Evolutionary conservation across 1,140 invertebrate genomes (phyloP), one percentile per base, ranked within the genome.

Genomic region (Drosophila mojavensis): DNA sequence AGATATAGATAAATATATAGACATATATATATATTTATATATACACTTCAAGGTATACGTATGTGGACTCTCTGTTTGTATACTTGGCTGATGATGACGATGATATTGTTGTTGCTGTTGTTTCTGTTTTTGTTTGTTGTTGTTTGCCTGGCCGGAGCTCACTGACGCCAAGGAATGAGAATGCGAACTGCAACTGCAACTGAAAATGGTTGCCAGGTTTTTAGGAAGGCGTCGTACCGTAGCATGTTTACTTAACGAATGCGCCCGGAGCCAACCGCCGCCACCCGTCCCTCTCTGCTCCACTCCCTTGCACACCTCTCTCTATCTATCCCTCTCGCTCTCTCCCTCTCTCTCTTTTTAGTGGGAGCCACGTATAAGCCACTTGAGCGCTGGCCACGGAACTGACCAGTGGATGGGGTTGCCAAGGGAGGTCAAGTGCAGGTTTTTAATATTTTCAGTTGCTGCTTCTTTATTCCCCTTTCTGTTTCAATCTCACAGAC

Each of bases 171-270:
- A 13, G 72, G 75, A 63, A 75, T 86, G 83, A 62, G 80, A 76
- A 86, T 69, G 58, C 47, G 24, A 67, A 73, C 63, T 60, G 63
- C 62, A 41, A 68, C 65, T 60, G 56, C 58, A 48, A 66, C 63
- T 51, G 53, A 53, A 53, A 30, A 55, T 24, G 45, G 54, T 43
- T 53, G 72, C 75, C 70, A 75, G 83, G 76, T 83, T 88, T 88
- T 88, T 83, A 88, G 84, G 84, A 88, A 74, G 80, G 83, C 83
- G 79, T 88, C 75, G 83, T 89, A 88, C 76, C 83, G 84, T 88
- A 71, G 83, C 83, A 88, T 88, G 83, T 88, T 88, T 88, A 88
- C 83, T 88, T 89, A 88, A 88, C 83, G 83, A 88, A 88, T 88
- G 67, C 73, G 53, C 76, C 76, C 83, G 76, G 68, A 28, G 33